Conservation (phyloP, 1,140 invertebrate species). For the Oscheius sp. region DNA sequence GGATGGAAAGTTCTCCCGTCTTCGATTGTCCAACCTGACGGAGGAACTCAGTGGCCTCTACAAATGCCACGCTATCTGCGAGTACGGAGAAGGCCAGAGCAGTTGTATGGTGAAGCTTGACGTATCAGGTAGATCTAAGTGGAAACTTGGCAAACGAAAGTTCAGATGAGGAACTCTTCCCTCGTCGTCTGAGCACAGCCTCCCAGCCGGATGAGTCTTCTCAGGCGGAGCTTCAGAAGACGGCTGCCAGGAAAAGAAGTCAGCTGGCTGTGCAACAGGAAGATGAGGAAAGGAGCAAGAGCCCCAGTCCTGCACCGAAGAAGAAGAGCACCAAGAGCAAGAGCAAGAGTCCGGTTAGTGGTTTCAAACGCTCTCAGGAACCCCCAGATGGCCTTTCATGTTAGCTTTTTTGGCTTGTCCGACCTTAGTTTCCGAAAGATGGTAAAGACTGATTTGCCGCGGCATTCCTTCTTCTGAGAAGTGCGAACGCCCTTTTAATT, state of each 20-base stretch:
- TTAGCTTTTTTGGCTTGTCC: too few species aligned
- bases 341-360: slow-evolving; percentile 25
- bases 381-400: too few species aligned
- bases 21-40: slow-evolving; percentile 47
- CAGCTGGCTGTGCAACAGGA: slow-evolving; percentile 5
- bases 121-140: slow-evolving; percentile 34
- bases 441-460: too few species aligned
- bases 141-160: background rate
- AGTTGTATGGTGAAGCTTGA: slow-evolving; percentile 55
- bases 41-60: slow-evolving; percentile 50
- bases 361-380: too few species aligned
- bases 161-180: background rate
- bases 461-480: too few species aligned
- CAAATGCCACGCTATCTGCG: slow-evolving; percentile 55
- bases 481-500: background rate
- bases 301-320: slow-evolving; percentile 22
- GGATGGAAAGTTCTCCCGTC: slow-evolving; percentile 49
- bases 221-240: background rate
- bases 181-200: background rate
- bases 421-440: too few species aligned
- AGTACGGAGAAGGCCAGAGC: slow-evolving; percentile 53
- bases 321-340: slow-evolving; percentile 20
- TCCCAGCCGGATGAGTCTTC: background rate
- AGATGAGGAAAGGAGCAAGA: slow-evolving; percentile 10
- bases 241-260: background rate